Evolutionary conservation across 2,113 vertebrate species (phyloP).

Genomic region (Misgurnus mizolepis): DNA sequence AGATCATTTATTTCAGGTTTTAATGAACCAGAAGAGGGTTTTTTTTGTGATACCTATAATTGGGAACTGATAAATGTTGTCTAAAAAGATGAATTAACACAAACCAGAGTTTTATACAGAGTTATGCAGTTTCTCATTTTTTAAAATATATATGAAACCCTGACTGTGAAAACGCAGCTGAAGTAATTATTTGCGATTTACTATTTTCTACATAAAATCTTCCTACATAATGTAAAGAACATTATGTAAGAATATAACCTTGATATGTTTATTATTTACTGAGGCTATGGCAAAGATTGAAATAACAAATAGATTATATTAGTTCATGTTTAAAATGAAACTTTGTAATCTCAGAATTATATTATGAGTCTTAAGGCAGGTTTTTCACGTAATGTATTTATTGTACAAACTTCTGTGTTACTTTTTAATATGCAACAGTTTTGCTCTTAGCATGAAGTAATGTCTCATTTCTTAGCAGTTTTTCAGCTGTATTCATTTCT

Average conservation of each 20-base stretch:
- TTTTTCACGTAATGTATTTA: not conserved
- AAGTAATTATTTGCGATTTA: no score
- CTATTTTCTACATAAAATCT: no score
- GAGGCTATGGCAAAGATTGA: no score
- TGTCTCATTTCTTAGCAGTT: not conserved
- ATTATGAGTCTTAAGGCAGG: no score
- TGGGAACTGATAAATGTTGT: constrained; percentile 38
- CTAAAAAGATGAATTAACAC: constrained; percentile 26
- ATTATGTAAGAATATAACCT: no score
- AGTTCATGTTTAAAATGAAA: no score
- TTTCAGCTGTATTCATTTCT: not conserved
- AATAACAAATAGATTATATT: no score
- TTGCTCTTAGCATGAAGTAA: not conserved
- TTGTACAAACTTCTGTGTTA: not conserved
- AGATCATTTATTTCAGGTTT: constrained; percentile 32
- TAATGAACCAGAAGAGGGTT: constrained; percentile 45
- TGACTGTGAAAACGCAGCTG: no score
- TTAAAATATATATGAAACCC: not conserved
- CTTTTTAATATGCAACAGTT: constrained; percentile 6
- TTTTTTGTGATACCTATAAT: constrained; percentile 45
- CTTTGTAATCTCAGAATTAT: no score
- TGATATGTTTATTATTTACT: no score
- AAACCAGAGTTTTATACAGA: not conserved
- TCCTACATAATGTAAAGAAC: no score
- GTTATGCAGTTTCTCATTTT: not conserved